These are phyloP conservation scores for Cyrtodaria siliqua DNA, from an alignment of 2,888 invertebrate species.

Conservation along the genomic window DNA sequence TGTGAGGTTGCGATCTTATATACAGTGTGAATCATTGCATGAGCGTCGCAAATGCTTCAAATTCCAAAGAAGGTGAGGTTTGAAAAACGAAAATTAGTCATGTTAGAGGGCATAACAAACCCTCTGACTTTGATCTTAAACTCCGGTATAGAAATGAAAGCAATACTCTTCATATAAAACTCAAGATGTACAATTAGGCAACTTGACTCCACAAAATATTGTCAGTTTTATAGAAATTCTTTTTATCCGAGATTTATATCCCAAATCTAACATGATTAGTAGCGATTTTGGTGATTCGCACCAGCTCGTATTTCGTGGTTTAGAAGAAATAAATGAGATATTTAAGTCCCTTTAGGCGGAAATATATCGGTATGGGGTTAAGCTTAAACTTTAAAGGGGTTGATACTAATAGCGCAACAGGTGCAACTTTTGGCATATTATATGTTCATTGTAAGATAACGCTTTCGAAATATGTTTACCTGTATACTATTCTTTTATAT, in stretches of 20 bases:
- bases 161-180: conserved; percentile 35
- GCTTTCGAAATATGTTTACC: no score
- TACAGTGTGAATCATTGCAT: no score
- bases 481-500: no score
- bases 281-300: conserved; percentile 58
- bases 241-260: conserved; percentile 56
- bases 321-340: conserved; percentile 48
- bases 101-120: neutral
- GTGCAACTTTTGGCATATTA: no score
- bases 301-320: conserved; percentile 49
- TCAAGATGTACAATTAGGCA: conserved; percentile 38
- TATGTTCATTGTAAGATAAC: no score
- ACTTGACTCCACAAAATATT: conserved; percentile 29
- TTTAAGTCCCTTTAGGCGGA: conserved; percentile 18
- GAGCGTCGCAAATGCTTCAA: no score
- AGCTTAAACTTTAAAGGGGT: neutral
- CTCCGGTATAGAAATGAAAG: conserved; percentile 5
- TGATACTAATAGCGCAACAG: no score
- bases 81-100: neutral
- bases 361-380: conserved; percentile 24
- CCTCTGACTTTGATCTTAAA: no score
- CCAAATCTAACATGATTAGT: conserved; percentile 56
- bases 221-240: conserved; percentile 43
- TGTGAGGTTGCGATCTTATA: no score
- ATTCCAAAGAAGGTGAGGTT: no score